Conservation (phyloP, 2,113 vertebrate genomes). For the Calyptommatus sinebrachiatus region DNA sequence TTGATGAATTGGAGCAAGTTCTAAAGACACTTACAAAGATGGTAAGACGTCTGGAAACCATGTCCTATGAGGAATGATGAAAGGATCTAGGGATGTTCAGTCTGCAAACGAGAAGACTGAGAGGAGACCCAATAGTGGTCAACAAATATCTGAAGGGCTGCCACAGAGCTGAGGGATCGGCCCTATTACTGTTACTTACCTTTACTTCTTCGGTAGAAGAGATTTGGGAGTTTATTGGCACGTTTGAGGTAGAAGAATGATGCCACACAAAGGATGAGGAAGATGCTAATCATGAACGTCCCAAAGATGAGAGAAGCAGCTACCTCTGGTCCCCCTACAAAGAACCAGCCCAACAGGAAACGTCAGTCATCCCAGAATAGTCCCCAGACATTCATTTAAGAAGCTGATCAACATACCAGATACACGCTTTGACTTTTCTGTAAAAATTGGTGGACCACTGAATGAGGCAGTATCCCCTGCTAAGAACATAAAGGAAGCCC, state of each 20-base stretch:
- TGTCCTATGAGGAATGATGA: too few relatives aligned
- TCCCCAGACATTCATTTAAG: neutral
- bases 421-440: neutral
- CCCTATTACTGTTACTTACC: conserved; percentile 65
- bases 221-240: conserved; percentile 81
- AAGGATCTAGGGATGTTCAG: too few relatives aligned
- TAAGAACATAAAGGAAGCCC: too few relatives aligned
- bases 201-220: conserved; percentile 87
- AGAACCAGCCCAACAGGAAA: neutral
- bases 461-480: too few relatives aligned
- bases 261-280: conserved; percentile 90
- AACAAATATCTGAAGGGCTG: too few relatives aligned
- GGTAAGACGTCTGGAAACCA: too few relatives aligned
- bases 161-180: too few relatives aligned
- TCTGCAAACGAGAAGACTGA: too few relatives aligned
- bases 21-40: too few relatives aligned
- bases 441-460: too few relatives aligned
- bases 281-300: conserved; percentile 85
- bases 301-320: conserved; percentile 90
- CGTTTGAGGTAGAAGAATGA: conserved; percentile 97
- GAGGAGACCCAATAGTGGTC: too few relatives aligned
- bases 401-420: neutral
- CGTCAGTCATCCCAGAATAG: neutral
- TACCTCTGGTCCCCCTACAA: conserved; percentile 82
- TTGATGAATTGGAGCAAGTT: too few relatives aligned